These are phyloP conservation scores for Cheilosia urbana DNA, from an alignment of 2,888 invertebrate species.

Conservation along the genomic window DNA sequence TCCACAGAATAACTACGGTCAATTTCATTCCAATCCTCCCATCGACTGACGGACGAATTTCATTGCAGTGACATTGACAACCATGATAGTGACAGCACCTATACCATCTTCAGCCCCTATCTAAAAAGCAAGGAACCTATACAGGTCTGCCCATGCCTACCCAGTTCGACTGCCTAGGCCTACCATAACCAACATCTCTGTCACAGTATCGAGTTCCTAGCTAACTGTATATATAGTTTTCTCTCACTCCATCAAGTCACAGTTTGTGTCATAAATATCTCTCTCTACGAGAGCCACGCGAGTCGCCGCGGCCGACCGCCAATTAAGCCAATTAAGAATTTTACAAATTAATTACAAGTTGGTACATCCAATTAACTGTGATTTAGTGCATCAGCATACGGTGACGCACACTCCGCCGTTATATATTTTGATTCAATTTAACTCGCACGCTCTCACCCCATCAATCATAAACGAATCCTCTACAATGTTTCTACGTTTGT, in stretches of 20 bases:
- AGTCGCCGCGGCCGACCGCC: slow-evolving; percentile 41
- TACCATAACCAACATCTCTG: too few species aligned
- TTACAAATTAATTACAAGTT: slow-evolving; percentile 69
- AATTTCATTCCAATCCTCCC: too few species aligned
- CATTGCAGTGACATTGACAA: too few species aligned
- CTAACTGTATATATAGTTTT: neutral
- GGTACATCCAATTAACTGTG: slow-evolving; percentile 5
- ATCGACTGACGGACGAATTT: too few species aligned
- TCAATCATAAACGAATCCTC: slow-evolving; percentile 46
- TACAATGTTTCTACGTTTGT: slow-evolving; percentile 59
- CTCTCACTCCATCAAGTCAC: slow-evolving; percentile 16
- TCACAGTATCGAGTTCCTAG: too few species aligned
- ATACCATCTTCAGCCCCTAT: too few species aligned
- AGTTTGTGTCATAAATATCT: slow-evolving; percentile 49
- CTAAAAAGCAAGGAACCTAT: too few species aligned
- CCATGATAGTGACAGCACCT: too few species aligned
- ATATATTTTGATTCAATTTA: slow-evolving; percentile 67
- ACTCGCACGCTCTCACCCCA: slow-evolving; percentile 22
- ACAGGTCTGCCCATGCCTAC: too few species aligned
- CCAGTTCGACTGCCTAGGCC: too few species aligned
- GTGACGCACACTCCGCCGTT: neutral
- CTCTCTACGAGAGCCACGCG: slow-evolving; percentile 42
- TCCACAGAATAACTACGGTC: too few species aligned
- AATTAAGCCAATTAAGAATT: slow-evolving; percentile 74
- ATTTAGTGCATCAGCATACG: neutral